Percentiles rank a stretch among this genome's conserved stretches.
These are phyloP conservation scores for Pediacus dermestoides DNA, from an alignment of 2,888 invertebrate genomes.

Conservation along the genomic window DNA sequence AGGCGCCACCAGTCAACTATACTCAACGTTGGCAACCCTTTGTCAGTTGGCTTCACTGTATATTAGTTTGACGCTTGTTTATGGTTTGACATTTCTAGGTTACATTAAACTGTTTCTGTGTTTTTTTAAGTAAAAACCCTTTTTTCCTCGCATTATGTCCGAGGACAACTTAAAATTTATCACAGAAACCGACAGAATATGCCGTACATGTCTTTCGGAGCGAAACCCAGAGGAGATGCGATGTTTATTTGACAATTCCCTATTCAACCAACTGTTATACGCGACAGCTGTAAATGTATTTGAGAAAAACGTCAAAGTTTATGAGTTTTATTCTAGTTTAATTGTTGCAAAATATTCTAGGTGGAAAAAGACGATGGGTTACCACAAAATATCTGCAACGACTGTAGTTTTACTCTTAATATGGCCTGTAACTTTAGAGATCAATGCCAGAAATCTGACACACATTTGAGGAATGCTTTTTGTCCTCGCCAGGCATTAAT, in stretches of 20 bases:
- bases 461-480: slow-evolving; percentile 29
- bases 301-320: too few species aligned
- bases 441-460: slow-evolving; percentile 38
- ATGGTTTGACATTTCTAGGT: too few species aligned
- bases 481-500: slow-evolving; percentile 19
- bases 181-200: slow-evolving; percentile 37
- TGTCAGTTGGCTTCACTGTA: too few species aligned
- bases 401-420: slow-evolving; percentile 37
- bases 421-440: slow-evolving; percentile 40
- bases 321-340: neutral
- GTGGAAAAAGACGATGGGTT: slow-evolving; percentile 37
- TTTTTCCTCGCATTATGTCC: neutral
- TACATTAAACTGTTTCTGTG: too few species aligned
- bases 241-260: slow-evolving; percentile 34
- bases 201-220: slow-evolving; percentile 43
- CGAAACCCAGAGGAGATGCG: slow-evolving; percentile 36
- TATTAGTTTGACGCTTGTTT: too few species aligned
- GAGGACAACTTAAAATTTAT: slow-evolving; percentile 18
- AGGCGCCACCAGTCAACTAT: too few species aligned
- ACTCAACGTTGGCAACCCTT: too few species aligned
- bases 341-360: slow-evolving; percentile 28
- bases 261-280: slow-evolving; percentile 32
- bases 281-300: slow-evolving; percentile 36
- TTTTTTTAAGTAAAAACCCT: too few species aligned
- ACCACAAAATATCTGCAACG: slow-evolving; percentile 40